Conservation (phyloP, 1,140 invertebrate genomes). For the Drosophila paulistorum region DNA sequence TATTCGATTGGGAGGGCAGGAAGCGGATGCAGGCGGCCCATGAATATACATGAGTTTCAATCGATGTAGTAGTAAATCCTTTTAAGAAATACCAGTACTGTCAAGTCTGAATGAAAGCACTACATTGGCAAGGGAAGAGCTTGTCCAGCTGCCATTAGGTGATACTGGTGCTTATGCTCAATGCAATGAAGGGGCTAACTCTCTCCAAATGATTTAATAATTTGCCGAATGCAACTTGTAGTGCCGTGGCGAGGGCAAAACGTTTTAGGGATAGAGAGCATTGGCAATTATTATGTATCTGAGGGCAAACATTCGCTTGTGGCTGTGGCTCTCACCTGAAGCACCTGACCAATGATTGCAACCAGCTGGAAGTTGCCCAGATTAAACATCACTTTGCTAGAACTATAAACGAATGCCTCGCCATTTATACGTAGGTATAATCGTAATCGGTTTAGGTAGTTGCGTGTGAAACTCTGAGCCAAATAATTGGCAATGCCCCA, state of each 20-base stretch:
- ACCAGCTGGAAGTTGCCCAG: conserved; percentile 28
- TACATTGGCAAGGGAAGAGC: neutral
- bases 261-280: conserved; percentile 39
- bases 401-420: neutral
- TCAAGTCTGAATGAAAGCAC: conserved; percentile 21
- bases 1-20: conserved; percentile 20
- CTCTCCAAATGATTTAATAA: conserved; percentile 57
- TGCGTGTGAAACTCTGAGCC: neutral
- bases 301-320: conserved; percentile 40
- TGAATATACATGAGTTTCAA: conserved; percentile 70
- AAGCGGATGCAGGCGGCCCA: conserved; percentile 51
- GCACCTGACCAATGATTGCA: conserved; percentile 18
- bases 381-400: conserved; percentile 43
- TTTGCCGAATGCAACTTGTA: conserved; percentile 47
- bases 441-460: conserved; percentile 2
- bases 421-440: neutral
- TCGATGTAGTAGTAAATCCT: conserved; percentile 39
- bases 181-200: conserved; percentile 29
- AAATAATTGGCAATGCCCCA: neutral
- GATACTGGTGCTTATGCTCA: conserved; percentile 24
- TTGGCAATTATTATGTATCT: conserved; percentile 68
- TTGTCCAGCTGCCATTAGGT: conserved; percentile 55
- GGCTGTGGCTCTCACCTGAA: conserved; percentile 2
- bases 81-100: conserved; percentile 52
- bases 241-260: no score